A percentile compares a stretch with the other conserved stretches of the same genome.
Conservation (phyloP, 1,140 invertebrate species). For the Leptinotarsa lineolata region DNA sequence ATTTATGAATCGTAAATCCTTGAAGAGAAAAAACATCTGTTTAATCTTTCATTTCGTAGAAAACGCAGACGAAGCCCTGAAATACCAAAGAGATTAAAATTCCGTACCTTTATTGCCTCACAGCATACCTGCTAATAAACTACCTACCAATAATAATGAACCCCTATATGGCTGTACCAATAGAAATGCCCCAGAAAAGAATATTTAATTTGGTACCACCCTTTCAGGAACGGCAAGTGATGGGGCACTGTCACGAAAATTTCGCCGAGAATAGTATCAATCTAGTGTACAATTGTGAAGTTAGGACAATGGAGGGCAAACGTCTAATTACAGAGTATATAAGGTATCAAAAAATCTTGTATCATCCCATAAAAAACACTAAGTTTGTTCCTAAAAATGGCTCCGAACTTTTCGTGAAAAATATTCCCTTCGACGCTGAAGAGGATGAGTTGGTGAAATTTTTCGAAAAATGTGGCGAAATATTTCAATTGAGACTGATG, state of each 20-base stretch:
- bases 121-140: too few species aligned
- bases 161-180: not conserved
- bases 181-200: not conserved
- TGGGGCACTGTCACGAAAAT: too few species aligned
- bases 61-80: too few species aligned
- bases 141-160: not conserved
- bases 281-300: too few species aligned
- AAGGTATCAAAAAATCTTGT: slow-evolving; percentile 4
- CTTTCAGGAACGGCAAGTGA: not conserved
- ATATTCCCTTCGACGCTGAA: slow-evolving; percentile 29
- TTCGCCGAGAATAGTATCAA: too few species aligned
- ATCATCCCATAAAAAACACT: not conserved
- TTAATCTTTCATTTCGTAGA: too few species aligned
- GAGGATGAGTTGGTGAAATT: slow-evolving; percentile 31
- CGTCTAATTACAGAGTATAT: not conserved
- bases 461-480: slow-evolving; percentile 31
- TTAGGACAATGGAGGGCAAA: not conserved
- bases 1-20: too few species aligned
- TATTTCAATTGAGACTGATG: slow-evolving; percentile 34
- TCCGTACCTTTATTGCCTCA: too few species aligned
- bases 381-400: not conserved
- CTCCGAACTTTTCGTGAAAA: slow-evolving; percentile 32
- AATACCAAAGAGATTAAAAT: too few species aligned
- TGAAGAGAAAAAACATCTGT: too few species aligned
- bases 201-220: not conserved